Percentiles rank a stretch among this genome's conserved stretches.
These are phyloP conservation scores for Pseudomugil gertrudae DNA, from an alignment of 2,797 vertebrate species.

Conservation along the genomic window DNA sequence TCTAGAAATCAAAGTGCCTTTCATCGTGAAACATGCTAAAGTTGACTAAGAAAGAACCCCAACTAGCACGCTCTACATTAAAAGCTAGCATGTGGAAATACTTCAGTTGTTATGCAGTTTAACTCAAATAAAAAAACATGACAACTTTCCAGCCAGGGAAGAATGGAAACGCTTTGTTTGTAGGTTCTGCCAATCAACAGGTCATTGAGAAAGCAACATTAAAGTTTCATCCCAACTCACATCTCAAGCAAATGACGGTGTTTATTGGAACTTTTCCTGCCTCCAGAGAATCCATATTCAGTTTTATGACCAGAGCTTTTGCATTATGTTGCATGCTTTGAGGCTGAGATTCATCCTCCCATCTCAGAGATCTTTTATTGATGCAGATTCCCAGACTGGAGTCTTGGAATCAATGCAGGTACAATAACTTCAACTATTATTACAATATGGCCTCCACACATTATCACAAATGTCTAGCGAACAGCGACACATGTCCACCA, in stretches of 20 bases:
- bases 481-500: not conserved
- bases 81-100: not conserved
- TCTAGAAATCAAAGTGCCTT: not conserved
- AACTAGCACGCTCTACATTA: not conserved
- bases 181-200: not conserved
- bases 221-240: not conserved
- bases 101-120: not conserved
- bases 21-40: not conserved
- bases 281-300: not conserved
- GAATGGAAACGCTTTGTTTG: not conserved
- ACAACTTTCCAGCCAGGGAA: not conserved
- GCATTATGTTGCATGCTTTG: not conserved
- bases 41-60: not conserved
- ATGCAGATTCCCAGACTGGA: not conserved
- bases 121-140: not conserved
- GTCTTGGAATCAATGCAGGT: not conserved
- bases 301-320: not conserved
- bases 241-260: not conserved
- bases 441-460: not conserved
- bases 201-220: not conserved
- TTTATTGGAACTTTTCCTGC: not conserved
- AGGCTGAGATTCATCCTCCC: not conserved
- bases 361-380: not conserved
- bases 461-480: not conserved
- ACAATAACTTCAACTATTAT: not conserved